Conservation (phyloP, 2,888 invertebrate species). For the Xanthorhoe designata region DNA sequence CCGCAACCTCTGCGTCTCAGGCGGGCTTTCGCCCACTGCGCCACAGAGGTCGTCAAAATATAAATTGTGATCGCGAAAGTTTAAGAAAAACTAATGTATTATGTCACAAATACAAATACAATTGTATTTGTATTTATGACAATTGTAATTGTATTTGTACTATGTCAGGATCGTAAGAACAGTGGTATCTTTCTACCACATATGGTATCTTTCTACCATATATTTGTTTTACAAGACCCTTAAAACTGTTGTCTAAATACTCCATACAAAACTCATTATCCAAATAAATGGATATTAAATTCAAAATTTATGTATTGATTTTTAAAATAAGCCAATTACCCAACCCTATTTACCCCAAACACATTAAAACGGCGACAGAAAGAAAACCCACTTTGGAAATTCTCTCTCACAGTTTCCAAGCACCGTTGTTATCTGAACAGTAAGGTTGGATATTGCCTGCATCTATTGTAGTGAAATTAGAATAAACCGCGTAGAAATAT, state of each 20-base stretch:
- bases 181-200: too few relatives aligned
- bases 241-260: background rate
- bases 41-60: too few relatives aligned
- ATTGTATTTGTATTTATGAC: too few relatives aligned
- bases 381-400: conserved; percentile 40
- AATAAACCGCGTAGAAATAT: conserved; percentile 58
- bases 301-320: conserved; percentile 19
- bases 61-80: too few relatives aligned
- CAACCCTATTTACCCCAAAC: conserved; percentile 40
- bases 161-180: too few relatives aligned
- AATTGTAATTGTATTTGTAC: too few relatives aligned
- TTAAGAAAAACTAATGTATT: too few relatives aligned
- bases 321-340: conserved; percentile 26
- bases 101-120: too few relatives aligned
- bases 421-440: conserved; percentile 27
- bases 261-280: background rate
- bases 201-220: too few relatives aligned
- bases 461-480: conserved; percentile 50
- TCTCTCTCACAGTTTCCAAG: conserved; percentile 14
- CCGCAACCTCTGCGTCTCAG: too few relatives aligned
- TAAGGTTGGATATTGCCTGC: conserved; percentile 33
- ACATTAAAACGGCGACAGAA: conserved; percentile 40
- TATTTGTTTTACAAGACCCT: too few relatives aligned
- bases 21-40: too few relatives aligned
- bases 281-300: conserved; percentile 2